These are phyloP conservation scores for Mizuhopecten yessoensis DNA, from an alignment of 1,140 invertebrate species.

Conservation along the genomic window DNA sequence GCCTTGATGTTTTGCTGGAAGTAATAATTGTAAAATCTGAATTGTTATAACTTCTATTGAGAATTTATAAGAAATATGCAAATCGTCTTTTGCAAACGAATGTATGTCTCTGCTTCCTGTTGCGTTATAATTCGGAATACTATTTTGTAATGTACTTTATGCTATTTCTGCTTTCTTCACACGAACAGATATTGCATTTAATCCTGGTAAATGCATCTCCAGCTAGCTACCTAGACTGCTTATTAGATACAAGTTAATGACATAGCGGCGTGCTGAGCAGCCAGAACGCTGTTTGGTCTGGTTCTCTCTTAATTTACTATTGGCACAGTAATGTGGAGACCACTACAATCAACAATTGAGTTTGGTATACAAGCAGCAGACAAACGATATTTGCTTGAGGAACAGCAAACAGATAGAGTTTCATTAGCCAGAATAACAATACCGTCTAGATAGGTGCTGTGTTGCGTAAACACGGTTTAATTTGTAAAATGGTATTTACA, in stretches of 20 bases:
- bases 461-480: conserved; percentile 24
- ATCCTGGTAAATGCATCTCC: too few relatives aligned
- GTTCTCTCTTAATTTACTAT: neutral
- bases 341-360: neutral
- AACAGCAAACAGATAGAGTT: neutral
- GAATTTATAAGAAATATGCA: too few relatives aligned
- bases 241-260: neutral
- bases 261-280: neutral
- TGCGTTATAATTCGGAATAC: too few relatives aligned
- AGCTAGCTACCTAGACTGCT: neutral
- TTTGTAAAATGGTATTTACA: conserved; percentile 10
- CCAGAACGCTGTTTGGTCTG: neutral
- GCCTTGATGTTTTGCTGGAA: neutral
- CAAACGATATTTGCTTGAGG: neutral
- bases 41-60: too few relatives aligned
- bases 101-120: too few relatives aligned
- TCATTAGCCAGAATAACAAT: neutral
- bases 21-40: too few relatives aligned
- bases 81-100: too few relatives aligned
- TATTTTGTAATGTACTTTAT: too few relatives aligned
- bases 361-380: neutral
- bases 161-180: too few relatives aligned
- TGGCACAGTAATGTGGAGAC: neutral
- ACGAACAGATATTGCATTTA: too few relatives aligned
- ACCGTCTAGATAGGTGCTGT: neutral